Conservation (phyloP, 64 coral and sea anemone species). For the Montipora sp. region DNA sequence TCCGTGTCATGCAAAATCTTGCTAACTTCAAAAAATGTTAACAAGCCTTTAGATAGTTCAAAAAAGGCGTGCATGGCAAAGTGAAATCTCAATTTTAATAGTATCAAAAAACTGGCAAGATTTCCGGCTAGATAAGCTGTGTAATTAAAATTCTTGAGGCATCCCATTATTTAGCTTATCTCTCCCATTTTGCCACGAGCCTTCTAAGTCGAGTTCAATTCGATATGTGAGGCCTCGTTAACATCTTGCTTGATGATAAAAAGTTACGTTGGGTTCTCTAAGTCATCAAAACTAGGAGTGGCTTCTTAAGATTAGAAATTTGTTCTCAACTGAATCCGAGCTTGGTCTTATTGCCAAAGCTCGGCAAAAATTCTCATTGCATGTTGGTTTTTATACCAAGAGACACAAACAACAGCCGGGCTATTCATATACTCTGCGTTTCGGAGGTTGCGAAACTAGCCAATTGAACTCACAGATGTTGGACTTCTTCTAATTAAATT, state of each 20-base stretch:
- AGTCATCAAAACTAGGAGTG: conserved; percentile 11
- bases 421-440: conserved; percentile 16
- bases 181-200: neutral
- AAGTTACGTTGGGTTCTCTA: neutral
- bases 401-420: neutral
- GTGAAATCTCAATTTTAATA: neutral
- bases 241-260: conserved; percentile 1
- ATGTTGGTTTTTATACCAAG: neutral
- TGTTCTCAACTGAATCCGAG: neutral
- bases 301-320: conserved; percentile 11
- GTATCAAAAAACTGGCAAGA: neutral
- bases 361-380: neutral
- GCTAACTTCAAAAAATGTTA: too few species aligned
- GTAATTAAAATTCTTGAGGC: conserved; percentile 19
- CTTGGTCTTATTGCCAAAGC: neutral
- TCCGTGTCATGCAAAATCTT: too few species aligned
- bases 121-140: conserved; percentile 10
- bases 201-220: conserved; percentile 24
- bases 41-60: neutral
- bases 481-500: conserved; percentile 48
- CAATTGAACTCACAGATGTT: conserved; percentile 29
- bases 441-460: conserved; percentile 23
- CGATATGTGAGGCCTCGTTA: conserved; percentile 36
- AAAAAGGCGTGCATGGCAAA: neutral
- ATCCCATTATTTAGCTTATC: conserved; percentile 8